Conservation (phyloP, 2,113 vertebrate genomes). For the Rhinichthys klamathensis region DNA sequence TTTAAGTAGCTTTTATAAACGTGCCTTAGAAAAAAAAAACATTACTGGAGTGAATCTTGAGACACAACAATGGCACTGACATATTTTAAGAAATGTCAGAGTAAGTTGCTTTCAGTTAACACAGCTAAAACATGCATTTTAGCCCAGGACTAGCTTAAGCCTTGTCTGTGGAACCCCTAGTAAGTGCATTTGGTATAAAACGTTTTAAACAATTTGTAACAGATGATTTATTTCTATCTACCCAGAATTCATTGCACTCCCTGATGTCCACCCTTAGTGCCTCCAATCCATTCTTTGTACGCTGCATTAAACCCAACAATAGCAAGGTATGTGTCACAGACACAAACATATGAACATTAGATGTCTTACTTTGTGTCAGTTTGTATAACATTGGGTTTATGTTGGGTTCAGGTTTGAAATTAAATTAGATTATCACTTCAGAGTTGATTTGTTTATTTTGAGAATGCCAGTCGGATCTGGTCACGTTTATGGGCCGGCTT, state of each 20-base stretch:
- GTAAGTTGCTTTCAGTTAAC: too few relatives aligned
- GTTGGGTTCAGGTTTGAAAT: background rate
- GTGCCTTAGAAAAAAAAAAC: too few relatives aligned
- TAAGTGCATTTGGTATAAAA: background rate
- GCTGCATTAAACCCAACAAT: slow-evolving; percentile 95
- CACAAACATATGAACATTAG: slow-evolving; percentile 33
- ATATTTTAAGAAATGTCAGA: too few relatives aligned
- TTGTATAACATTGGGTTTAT: background rate
- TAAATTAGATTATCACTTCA: background rate
- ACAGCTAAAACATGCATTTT: too few relatives aligned
- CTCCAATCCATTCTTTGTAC: slow-evolving; percentile 92
- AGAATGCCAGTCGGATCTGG: background rate
- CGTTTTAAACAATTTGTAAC: background rate
- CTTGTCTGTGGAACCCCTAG: too few relatives aligned
- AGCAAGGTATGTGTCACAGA: slow-evolving; percentile 83
- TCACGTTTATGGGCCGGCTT: background rate
- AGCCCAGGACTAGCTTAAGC: too few relatives aligned
- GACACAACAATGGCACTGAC: too few relatives aligned
- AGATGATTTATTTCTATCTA: background rate
- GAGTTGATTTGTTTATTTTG: background rate
- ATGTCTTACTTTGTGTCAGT: background rate
- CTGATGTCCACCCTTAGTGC: slow-evolving; percentile 91
- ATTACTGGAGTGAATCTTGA: too few relatives aligned
- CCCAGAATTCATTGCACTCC: slow-evolving; percentile 84
- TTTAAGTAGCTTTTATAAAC: too few relatives aligned